phyloP scores from a whole-genome alignment of 2,888 invertebrate species.

The Nasonovia ribisnigri region DNA sequence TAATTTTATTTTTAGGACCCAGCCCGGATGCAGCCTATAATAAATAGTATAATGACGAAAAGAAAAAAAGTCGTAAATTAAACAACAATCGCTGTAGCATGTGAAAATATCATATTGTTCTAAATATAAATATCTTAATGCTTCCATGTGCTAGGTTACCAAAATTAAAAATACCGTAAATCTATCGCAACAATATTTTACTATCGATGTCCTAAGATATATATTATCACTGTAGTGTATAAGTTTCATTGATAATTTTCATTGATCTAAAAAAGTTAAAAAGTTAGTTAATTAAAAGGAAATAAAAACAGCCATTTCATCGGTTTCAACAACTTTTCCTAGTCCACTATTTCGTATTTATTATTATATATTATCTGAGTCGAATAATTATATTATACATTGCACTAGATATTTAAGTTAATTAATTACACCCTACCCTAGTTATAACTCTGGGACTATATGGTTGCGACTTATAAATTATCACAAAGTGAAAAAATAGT shows the following conservation, averaged over 20 bases:
- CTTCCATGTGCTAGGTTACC: not conserved
- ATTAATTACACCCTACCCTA: not conserved
- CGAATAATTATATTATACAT: not conserved
- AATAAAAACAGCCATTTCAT: not conserved
- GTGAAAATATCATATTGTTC: not conserved
- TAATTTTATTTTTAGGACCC: too few species aligned
- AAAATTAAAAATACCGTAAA: not conserved
- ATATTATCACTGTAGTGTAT: not conserved
- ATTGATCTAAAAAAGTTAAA: not conserved
- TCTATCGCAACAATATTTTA: not conserved
- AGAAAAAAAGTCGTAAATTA: not conserved
- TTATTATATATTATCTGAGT: not conserved
- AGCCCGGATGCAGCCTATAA: too few species aligned
- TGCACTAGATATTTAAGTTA: not conserved
- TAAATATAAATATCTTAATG: not conserved
- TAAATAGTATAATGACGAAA: not conserved
- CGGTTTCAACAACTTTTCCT: not conserved
- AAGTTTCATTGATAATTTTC: too few species aligned
- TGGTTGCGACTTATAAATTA: not conserved
- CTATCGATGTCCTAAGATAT: not conserved
- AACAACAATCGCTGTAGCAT: not conserved
- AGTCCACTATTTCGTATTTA: not conserved
- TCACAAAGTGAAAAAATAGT: not conserved
- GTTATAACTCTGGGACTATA: too few species aligned
- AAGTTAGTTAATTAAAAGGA: not conserved